A percentile compares a stretch with the other conserved stretches of the same genome.
These are phyloP conservation scores for Poecilia velifera DNA, from an alignment of 2,797 vertebrate species.

Conservation along the genomic window DNA sequence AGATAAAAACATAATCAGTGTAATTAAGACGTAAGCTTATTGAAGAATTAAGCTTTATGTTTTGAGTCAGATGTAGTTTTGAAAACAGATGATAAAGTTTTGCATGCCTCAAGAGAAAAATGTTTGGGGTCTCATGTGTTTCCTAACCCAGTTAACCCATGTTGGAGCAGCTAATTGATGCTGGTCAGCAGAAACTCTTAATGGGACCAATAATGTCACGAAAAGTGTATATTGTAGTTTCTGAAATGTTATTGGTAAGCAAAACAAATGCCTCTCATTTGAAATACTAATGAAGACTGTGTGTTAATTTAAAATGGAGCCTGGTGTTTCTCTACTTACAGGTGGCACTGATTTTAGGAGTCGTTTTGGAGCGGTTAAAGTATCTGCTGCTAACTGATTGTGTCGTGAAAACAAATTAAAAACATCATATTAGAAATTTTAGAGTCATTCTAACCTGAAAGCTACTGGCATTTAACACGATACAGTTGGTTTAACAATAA, in stretches of 20 bases:
- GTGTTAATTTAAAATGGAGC: not conserved
- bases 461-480: not conserved
- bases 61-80: not conserved
- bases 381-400: not conserved
- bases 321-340: not conserved
- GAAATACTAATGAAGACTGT: not conserved
- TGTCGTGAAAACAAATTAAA: not conserved
- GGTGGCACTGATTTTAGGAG: not conserved
- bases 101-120: not conserved
- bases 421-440: not conserved
- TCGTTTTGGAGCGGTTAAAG: not conserved
- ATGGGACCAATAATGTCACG: not conserved
- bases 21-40: not conserved
- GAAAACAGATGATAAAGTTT: not conserved
- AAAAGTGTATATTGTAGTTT: not conserved
- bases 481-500: not conserved
- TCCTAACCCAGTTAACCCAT: not conserved
- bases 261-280: not conserved
- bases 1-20: not conserved
- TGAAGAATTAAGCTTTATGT: not conserved
- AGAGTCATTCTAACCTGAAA: not conserved
- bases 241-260: not conserved
- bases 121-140: not conserved
- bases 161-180: too few species aligned
- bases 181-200: not conserved